Evolutionary conservation across 2,113 vertebrate species (phyloP), one percentile per base, ranked within the genome.

Genomic region (Mobula birostris): DNA sequence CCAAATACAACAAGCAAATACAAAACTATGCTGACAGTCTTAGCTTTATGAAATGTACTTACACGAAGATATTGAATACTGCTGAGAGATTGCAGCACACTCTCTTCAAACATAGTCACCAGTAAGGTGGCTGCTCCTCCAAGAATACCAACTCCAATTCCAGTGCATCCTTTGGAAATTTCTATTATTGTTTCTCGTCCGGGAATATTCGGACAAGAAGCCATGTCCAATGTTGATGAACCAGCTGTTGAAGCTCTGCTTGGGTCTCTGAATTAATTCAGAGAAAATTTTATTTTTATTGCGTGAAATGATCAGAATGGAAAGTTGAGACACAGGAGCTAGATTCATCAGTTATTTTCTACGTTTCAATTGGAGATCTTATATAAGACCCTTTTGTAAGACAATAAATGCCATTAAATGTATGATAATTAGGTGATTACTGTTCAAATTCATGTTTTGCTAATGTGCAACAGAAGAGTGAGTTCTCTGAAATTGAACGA

Each of bases 101-200:
- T 90, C 94, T 36, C 94, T 14, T 94, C 56, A 36, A 21, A 94
- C 40, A 27, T 85, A 96, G 97, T 94, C 96, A 99, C 99, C 98
- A 99, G 96, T 94, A 99, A 96, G 1, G 99, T 99, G 95, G 99
- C 99, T 2, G 98, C 98, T 94, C 99, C 99, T 78, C 99, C 99
- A 88, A 99, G 99, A 21, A 99, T 99, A 96, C 99, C 99, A 36
- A 99, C 97, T 80, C 99, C 99, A 94, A 99, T 97, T 17, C 99
- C 99, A 0, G 99, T 99, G 24, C 96, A 96, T 8, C 99, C 99
- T 96, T 99, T 99, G 94, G 97, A 98, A 96, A 99, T 99, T 95
- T 99, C 98, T 56, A 99, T 99, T 92, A 98, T 99, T 95, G 98
- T 99, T 97, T 99, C 98, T 40, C 98, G 99, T 94, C 99, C 99